Base-by-base conservation (phyloP, 2,797 vertebrate species). In the Kryptolebias ocellatus region DNA sequence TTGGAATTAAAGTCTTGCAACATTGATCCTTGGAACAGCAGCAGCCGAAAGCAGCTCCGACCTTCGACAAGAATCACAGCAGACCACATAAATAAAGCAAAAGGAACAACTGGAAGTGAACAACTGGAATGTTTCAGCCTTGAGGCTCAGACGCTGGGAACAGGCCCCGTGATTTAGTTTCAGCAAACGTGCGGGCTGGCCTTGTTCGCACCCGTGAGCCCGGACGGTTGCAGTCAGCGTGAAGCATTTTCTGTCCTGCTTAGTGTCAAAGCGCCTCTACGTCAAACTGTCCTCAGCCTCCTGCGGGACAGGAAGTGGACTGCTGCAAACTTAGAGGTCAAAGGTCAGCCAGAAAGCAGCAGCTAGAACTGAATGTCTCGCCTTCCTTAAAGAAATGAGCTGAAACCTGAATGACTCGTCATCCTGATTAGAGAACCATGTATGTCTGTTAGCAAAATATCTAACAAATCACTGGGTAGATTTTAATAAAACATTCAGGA, bases 321-420 rank as follows among this genome's bases (percentile, higher is more conserved):
- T 4, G 31, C 44, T 66, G 62, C 20, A 15, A 15, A 2, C 31
- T 20, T 20, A 16, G 44, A 51, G 47, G 68, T 56, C 16, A 64
- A 2, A 52, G 54, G 50, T 28, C 51, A 28, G 50, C 51, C 57
- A 53, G 58, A 53, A 46, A 64, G 10, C 27, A 50, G 50, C 50
- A 34, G 20, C 20, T 24, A 34, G 9, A 34, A 34, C 6, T 34
- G 5, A 4, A 7, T 4, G 34, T 34, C 5, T 34, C 2, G 1
- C 20, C 20, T 24, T 24, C 20, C 20, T 24, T 24, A 24, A 24
- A 24, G 20, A 24, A 24, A 24, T 24, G 20, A 24, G 20, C 2
- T 24, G 20, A 24, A 24, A 24, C 20, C 20, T 24, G 20, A 24
- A 24, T 24, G 20, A 24, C 20, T 24, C 20, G 20, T 2, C 20